Evolutionary conservation across 2,113 vertebrate species (phyloP).

Genomic region (Tricholaema leucomelas): DNA sequence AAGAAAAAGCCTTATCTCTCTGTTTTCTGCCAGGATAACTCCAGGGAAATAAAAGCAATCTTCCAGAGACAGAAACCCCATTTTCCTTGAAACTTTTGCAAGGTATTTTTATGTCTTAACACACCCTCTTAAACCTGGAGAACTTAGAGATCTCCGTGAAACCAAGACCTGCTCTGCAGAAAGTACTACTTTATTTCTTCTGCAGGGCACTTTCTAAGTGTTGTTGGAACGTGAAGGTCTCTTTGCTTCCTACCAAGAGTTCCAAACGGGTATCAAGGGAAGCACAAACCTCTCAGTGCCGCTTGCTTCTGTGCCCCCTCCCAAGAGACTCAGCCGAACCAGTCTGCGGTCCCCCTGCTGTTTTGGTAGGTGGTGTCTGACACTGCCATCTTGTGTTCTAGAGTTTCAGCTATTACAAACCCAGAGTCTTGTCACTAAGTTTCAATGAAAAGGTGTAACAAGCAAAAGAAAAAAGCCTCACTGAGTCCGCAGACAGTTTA

Average conservation of each 20-base stretch:
- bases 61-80: fast-evolving
- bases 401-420: neutral
- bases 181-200: neutral
- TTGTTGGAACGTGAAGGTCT: neutral
- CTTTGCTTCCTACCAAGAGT: neutral
- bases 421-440: neutral
- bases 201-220: neutral
- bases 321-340: neutral
- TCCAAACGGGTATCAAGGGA: neutral
- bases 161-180: neutral
- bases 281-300: neutral
- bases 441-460: neutral
- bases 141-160: neutral
- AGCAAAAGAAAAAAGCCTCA: neutral
- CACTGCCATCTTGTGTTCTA: constrained; percentile 48
- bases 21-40: neutral
- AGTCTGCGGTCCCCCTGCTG: neutral
- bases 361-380: neutral
- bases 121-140: neutral
- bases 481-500: neutral
- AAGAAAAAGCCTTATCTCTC: neutral
- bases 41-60: neutral
- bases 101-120: neutral
- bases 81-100: neutral
- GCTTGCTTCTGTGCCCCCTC: neutral